phyloP scores from a whole-genome alignment of 2,797 vertebrate species.

The Schizothorax lantsangensis region DNA sequence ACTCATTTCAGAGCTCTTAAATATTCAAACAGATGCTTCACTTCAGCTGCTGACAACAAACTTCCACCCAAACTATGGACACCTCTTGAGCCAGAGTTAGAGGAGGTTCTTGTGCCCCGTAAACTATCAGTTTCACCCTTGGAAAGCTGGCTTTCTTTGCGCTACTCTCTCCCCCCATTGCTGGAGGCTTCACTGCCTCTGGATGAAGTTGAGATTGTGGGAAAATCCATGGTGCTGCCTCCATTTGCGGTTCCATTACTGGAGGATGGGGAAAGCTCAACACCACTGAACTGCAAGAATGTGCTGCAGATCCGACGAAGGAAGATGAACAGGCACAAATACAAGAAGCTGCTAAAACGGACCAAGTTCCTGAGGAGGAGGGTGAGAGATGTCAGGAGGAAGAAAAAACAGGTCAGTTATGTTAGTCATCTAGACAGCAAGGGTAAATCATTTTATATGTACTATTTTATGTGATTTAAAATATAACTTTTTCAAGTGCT shows the following conservation, averaged over 20 bases:
- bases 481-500: background rate
- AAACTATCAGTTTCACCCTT: slow-evolving; percentile 91
- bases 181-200: slow-evolving; percentile 56
- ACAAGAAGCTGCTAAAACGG: slow-evolving; percentile 88
- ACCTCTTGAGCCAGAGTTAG: slow-evolving; percentile 83
- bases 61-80: slow-evolving; percentile 76
- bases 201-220: slow-evolving; percentile 60
- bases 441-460: background rate
- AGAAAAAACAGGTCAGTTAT: slow-evolving; percentile 85
- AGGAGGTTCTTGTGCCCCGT: slow-evolving; percentile 89
- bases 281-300: slow-evolving; percentile 84
- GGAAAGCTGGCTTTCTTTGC: slow-evolving; percentile 91
- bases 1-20: slow-evolving; percentile 53
- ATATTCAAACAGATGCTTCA: slow-evolving; percentile 69
- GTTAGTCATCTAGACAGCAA: background rate
- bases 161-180: slow-evolving; percentile 81
- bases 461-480: background rate
- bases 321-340: slow-evolving; percentile 95
- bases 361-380: slow-evolving; percentile 84
- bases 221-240: slow-evolving; percentile 73
- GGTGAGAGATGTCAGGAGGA: slow-evolving; percentile 79
- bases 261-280: slow-evolving; percentile 61
- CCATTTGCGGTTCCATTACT: slow-evolving; percentile 64
- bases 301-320: slow-evolving; percentile 90
- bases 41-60: slow-evolving; percentile 76